A percentile compares a stretch with the other conserved stretches of the same genome.
phyloP scores from a whole-genome alignment of 2,113 vertebrate species.

The Bos javanicus region DNA sequence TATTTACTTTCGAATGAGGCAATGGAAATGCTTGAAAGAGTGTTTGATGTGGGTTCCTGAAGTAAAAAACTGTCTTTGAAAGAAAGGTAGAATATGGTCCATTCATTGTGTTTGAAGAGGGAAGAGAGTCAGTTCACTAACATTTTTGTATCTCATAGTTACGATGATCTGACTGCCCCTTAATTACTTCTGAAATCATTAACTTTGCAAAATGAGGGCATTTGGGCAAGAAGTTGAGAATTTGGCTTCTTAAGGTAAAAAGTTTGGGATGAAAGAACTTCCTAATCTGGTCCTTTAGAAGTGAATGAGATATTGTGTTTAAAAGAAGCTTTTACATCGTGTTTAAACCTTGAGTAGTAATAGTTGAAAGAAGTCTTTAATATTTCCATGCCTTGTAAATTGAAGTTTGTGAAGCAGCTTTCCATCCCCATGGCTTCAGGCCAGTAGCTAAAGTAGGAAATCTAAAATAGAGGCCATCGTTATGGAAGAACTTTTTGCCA shows the following conservation, averaged over 20 bases:
- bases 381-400: constrained; percentile 22
- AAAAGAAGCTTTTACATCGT: constrained; percentile 15
- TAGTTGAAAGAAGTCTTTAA: not conserved
- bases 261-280: constrained; percentile 20
- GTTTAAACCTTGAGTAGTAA: constrained; percentile 9
- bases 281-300: not conserved
- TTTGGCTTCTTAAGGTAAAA: constrained; percentile 6
- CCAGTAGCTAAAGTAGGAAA: constrained; percentile 31
- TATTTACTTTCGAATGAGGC: constrained; percentile 38
- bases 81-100: not conserved
- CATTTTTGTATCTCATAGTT: constrained; percentile 33
- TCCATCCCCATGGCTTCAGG: not conserved
- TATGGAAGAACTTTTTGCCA: constrained; percentile 19
- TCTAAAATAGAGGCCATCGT: constrained; percentile 43
- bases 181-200: constrained; percentile 30
- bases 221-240: constrained; percentile 14
- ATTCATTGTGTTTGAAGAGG: not conserved
- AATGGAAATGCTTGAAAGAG: not conserved
- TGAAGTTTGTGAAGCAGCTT: constrained; percentile 28
- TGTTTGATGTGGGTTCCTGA: not conserved
- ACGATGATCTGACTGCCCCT: not conserved
- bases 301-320: constrained; percentile 19
- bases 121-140: not conserved
- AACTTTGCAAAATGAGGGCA: not conserved
- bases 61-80: not conserved